Evolutionary conservation across 1,140 invertebrate genomes (phyloP), one percentile per base, ranked within the genome.

Genomic region (Drosophila elegans): DNA sequence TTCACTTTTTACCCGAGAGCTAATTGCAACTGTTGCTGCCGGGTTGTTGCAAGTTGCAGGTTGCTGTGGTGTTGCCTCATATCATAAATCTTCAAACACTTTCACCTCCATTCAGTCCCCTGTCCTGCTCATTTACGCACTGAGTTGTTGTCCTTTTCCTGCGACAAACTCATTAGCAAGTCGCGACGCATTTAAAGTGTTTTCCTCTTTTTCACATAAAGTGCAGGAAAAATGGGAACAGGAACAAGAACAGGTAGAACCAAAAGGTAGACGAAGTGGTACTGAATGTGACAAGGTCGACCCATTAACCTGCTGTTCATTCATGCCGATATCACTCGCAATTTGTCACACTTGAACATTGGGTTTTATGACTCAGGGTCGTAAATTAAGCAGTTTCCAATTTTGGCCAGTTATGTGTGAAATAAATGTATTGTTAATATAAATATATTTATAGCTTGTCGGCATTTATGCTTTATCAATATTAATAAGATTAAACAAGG

Each of bases 81-180:
- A 66, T 80, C 84, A 88, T 88, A 88, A 88, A 88, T 88, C 83
- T 88, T 69, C 46, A 77, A 88, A 88, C 83, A 88, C 83, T 88
- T 88, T 88, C 83, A 88, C 83, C 79, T 80, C 86, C 82, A 88
- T 86, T 82, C 78, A 85, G 68, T 51, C 56, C 55, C 55, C n/a
- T 36, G 13, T 57, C 57, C 32, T 48, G 25, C 63, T 38, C 59
- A 32, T 12, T 64, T 27, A 54, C 46, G 48, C 29, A 53, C 62
- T 6, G 38, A 39, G 46, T 39, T 36, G 52, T 12, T 16, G 56
- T 68, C 38, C 66, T 54, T 80, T 64, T 72, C 61, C 66, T 75
- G 63, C 53, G 61, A 75, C 53, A 74, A 74, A 79, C 74, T 88
- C 83, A 88, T 88, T 88, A 88, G 80, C 79, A 80, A 81, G 83